Base-by-base conservation (phyloP, 2,888 invertebrate genomes). In the Coenonympha arcania region DNA sequence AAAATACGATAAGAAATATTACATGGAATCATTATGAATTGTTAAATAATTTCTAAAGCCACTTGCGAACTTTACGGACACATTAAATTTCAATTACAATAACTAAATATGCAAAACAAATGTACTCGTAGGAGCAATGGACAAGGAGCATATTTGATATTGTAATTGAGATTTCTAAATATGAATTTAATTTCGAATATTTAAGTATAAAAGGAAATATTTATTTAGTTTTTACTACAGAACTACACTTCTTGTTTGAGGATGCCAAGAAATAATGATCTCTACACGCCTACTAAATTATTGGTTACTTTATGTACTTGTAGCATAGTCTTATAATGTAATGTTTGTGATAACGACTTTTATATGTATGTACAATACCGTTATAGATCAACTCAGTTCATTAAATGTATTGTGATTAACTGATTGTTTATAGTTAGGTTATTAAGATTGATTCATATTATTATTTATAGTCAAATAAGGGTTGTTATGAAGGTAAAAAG, bases 241-340 rank as follows among this genome's bases (percentile, higher is more conserved):
- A 30, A 48, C 41, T 11, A 40, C 44, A 51, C 41, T 50, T 50
- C 39, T 44, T 50, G 43, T 56, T 54, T 62, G 64, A 59, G 61
- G 61, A 65, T 59, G 58, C 57, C 46, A 57, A 56, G 61, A 60
- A 57, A 56, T 48, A 65, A 73, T 80, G 82, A 82, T 83, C 82
- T 83, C 82, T 69, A 73, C 69, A 74, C 73, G 79, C 78, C 78
- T 81, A 79, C 69, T 77, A 76, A 68, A 64, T 60, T 58, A 72
- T 73, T 66, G 43, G 54, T 53, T 56, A 64, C 64, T 63, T 65
- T 61, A 48, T 39, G 58, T 52, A 60, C 45, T 61, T 53, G 54
- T 71, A 70, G 65, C 61, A 56, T 72, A 66, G 65, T 65, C 62
- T 64, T 67, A 60, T 55, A 64, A 70, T 71, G 68, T 55, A 64